Percentiles rank a stretch among this genome's conserved stretches.
These are phyloP conservation scores for Sinelater perroti DNA, from an alignment of 2,888 invertebrate genomes.

Conservation along the genomic window DNA sequence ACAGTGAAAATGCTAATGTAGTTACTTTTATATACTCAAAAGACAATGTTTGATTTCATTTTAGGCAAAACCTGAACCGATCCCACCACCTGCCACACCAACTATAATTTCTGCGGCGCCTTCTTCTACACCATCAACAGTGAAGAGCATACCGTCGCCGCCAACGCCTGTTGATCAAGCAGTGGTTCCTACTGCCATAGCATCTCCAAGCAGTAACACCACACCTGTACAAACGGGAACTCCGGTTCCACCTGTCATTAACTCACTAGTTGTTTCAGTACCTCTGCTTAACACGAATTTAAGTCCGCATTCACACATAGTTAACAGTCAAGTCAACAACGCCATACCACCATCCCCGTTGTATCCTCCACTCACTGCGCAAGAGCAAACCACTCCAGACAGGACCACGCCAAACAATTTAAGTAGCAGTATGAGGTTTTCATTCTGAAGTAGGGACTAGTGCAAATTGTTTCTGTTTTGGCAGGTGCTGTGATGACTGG, in stretches of 20 bases:
- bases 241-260: slow-evolving; percentile 24
- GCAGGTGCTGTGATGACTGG: slow-evolving; percentile 48
- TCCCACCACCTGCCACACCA: slow-evolving; percentile 15
- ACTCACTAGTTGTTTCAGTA: slow-evolving; percentile 69
- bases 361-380: slow-evolving; percentile 23
- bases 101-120: slow-evolving; percentile 14
- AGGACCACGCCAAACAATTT: slow-evolving; percentile 7
- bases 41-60: slow-evolving; percentile 3
- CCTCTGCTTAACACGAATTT: slow-evolving; percentile 65
- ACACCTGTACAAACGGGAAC: slow-evolving; percentile 39
- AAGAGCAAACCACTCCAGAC: slow-evolving; percentile 28
- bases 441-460: neutral
- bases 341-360: slow-evolving; percentile 45
- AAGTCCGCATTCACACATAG: slow-evolving; percentile 55
- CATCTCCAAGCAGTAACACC: slow-evolving; percentile 41
- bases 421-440: slow-evolving; percentile 4
- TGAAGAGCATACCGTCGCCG: slow-evolving; percentile 33
- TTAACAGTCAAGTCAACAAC: slow-evolving; percentile 52
- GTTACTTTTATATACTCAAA: neutral
- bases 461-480: neutral
- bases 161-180: slow-evolving; percentile 31
- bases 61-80: slow-evolving; percentile 26
- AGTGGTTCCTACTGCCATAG: slow-evolving; percentile 34
- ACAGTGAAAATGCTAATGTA: neutral
- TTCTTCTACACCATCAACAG: slow-evolving; percentile 20